Percentiles rank a stretch among this genome's conserved stretches.
phyloP scores from a whole-genome alignment of 2,888 invertebrate genomes.

The Parthenolecanium corni region DNA sequence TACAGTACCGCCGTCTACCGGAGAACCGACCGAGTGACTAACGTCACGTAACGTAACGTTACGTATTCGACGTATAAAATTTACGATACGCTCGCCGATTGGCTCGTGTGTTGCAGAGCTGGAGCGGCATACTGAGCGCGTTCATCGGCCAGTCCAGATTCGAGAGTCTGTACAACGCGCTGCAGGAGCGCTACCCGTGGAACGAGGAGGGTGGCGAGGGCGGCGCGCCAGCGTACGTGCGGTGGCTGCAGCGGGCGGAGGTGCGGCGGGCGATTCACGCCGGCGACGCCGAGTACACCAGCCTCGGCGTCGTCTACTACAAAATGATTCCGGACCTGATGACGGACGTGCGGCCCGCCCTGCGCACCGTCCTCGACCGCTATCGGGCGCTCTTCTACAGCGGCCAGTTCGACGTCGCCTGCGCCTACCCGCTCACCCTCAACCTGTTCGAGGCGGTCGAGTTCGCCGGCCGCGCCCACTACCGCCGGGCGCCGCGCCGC shows the following conservation, averaged over 20 bases:
- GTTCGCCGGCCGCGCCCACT: conserved; percentile 54
- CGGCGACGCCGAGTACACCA: conserved; percentile 61
- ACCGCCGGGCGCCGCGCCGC: conserved; percentile 52
- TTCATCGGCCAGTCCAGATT: conserved; percentile 31
- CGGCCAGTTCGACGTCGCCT: conserved; percentile 83
- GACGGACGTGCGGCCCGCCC: conserved; percentile 62
- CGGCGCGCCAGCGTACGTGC: conserved; percentile 31
- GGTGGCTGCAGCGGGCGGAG: conserved; percentile 31
- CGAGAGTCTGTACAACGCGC: conserved; percentile 31
- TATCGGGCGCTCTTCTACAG: conserved; percentile 71
- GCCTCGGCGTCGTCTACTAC: conserved; percentile 52
- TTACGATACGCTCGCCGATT: neutral
- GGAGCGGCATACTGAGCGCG: conserved; percentile 31
- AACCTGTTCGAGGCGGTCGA: conserved; percentile 61
- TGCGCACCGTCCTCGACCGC: conserved; percentile 39
- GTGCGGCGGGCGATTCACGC: conserved; percentile 58
- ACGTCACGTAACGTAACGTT: too few relatives aligned
- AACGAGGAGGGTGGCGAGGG: too few relatives aligned
- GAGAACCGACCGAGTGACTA: too few relatives aligned
- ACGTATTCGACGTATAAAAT: too few relatives aligned
- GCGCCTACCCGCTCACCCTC: conserved; percentile 73
- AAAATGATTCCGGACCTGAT: conserved; percentile 61
- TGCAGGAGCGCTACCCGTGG: conserved; percentile 29
- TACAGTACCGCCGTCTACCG: too few relatives aligned
- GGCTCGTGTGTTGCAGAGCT: conserved; percentile 28